A percentile compares a stretch with the other conserved stretches of the same genome.
Evolutionary conservation across 2,113 vertebrate species (phyloP).

Genomic region (Stigmatopora nigra): DNA sequence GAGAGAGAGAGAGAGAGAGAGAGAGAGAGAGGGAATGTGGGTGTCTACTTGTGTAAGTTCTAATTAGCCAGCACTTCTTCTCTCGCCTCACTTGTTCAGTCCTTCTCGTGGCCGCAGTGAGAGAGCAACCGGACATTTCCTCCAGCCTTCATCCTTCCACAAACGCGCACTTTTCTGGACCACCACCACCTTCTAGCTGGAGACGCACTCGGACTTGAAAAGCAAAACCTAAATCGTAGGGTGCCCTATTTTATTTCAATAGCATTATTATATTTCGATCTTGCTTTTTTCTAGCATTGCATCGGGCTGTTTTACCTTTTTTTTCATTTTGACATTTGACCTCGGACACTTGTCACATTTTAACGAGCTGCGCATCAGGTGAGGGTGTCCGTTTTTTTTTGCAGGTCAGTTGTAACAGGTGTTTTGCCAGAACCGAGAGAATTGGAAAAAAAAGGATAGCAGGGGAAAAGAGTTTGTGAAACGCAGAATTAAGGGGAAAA

Average conservation of each 20-base stretch:
- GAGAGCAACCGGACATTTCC: slow-evolving; percentile 9
- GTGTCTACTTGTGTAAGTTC: slow-evolving; percentile 66
- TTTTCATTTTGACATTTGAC: not conserved
- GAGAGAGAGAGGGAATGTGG: slow-evolving; percentile 49
- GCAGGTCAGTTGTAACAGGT: not conserved
- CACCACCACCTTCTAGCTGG: slow-evolving; percentile 12
- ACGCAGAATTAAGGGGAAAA: slow-evolving; percentile 22
- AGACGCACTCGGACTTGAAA: slow-evolving; percentile 24
- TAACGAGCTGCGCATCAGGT: slow-evolving; percentile 9
- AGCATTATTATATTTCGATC: not conserved
- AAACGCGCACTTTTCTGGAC: slow-evolving; percentile 8
- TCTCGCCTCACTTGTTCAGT: slow-evolving; percentile 60
- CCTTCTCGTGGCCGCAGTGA: slow-evolving; percentile 30
- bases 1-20: not conserved
- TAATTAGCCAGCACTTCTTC: slow-evolving; percentile 73
- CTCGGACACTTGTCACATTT: not conserved
- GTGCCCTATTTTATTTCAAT: not conserved
- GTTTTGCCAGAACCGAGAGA: not conserved
- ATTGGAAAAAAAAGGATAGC: not conserved
- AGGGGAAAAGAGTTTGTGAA: slow-evolving; percentile 12
- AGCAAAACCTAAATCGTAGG: not conserved
- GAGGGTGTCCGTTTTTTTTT: not conserved
- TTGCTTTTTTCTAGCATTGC: not conserved
- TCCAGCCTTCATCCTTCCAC: slow-evolving; percentile 6
- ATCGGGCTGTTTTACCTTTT: not conserved